Evolutionary conservation across 2,113 vertebrate genomes (phyloP).

Genomic region (Myxocyprinus asiaticus): DNA sequence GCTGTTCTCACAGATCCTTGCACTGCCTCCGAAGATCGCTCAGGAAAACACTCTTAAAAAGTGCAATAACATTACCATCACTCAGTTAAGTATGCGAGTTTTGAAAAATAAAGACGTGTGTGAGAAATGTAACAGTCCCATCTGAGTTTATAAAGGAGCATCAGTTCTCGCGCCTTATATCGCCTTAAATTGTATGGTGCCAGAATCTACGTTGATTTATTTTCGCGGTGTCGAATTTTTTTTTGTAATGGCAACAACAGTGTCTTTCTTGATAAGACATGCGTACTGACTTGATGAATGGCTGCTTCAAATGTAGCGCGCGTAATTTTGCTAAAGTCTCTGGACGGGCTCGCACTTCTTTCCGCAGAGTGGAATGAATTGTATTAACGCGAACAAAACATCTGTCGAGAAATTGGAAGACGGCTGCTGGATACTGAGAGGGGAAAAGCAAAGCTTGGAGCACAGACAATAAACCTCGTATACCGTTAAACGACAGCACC

Average conservation of each 20-base stretch:
- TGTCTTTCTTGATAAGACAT: neutral
- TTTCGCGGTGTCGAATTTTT: neutral
- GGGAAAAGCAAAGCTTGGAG: neutral
- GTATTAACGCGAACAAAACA: neutral
- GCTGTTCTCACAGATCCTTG: neutral
- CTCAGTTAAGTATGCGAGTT: neutral
- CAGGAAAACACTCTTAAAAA: neutral
- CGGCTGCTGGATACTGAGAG: neutral
- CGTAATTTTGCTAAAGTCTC: conserved; percentile 5
- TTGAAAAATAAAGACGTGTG: neutral
- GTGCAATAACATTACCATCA: neutral
- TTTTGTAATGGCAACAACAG: neutral
- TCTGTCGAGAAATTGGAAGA: conserved; percentile 30
- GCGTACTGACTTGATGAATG: neutral
- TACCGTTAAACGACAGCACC: neutral
- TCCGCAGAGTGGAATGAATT: too few relatives aligned
- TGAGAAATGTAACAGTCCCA: neutral
- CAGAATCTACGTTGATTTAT: neutral
- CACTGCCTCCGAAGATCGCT: neutral
- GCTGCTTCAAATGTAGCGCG: conserved; percentile 1
- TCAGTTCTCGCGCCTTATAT: neutral
- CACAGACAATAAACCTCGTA: neutral
- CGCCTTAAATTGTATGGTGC: conserved; percentile 8
- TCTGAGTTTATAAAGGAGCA: neutral
- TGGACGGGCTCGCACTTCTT: neutral